These are phyloP conservation scores for Podargus strigoides DNA, from an alignment of 2,797 vertebrate genomes.

Conservation along the genomic window DNA sequence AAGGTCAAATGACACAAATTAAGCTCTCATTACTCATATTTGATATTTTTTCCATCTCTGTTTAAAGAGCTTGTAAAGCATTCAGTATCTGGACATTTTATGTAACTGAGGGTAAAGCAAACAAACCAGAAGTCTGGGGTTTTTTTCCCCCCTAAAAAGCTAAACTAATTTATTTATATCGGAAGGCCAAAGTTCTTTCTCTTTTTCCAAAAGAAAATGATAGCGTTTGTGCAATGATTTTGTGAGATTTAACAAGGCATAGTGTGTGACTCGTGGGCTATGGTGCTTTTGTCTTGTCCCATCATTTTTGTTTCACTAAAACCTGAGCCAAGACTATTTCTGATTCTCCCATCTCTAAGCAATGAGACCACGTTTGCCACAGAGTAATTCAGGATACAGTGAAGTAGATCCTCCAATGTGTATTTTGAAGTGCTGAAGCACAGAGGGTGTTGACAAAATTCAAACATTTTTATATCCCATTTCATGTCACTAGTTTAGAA, in stretches of 20 bases:
- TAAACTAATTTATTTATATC: neutral
- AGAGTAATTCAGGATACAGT: neutral
- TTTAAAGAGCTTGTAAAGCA: neutral
- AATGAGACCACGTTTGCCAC: neutral
- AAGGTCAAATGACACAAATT: neutral
- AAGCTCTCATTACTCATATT: neutral
- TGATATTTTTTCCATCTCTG: neutral
- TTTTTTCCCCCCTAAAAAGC: neutral
- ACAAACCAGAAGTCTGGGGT: neutral
- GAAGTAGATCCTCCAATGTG: neutral
- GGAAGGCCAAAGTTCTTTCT: neutral
- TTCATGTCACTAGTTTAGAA: slow-evolving; percentile 36
- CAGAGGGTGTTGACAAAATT: slow-evolving; percentile 40
- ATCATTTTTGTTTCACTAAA: neutral
- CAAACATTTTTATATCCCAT: slow-evolving; percentile 43
- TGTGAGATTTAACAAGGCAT: neutral
- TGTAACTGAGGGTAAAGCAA: neutral
- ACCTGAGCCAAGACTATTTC: slow-evolving; percentile 23
- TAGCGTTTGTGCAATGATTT: neutral
- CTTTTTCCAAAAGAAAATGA: neutral
- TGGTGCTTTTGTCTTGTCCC: slow-evolving; percentile 1
- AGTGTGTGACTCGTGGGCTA: neutral
- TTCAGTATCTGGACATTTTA: neutral
- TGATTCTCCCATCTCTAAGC: neutral
- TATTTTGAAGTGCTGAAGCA: slow-evolving; percentile 30